Conservation (phyloP, 2,797 vertebrate species). For the Oreochromis mossambicus region DNA sequence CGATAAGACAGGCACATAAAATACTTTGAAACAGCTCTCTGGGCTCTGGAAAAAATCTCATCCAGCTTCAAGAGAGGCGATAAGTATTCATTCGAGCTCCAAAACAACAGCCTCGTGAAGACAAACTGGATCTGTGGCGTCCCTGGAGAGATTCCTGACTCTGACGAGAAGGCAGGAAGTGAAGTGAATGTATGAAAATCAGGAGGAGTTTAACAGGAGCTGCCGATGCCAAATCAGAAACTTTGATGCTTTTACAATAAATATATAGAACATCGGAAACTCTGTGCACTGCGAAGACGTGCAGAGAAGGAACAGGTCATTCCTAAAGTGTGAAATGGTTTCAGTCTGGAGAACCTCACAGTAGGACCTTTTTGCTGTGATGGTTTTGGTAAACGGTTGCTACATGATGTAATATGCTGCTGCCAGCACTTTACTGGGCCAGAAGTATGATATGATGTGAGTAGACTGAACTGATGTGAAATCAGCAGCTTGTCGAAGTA, state of each 20-base stretch:
- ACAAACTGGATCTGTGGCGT: neutral
- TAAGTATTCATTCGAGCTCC: neutral
- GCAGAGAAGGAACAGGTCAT: neutral
- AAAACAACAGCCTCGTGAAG: neutral
- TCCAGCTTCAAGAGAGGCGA: neutral
- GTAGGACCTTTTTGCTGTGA: neutral
- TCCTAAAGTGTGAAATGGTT: neutral
- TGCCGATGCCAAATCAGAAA: slow-evolving; percentile 6
- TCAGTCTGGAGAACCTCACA: neutral
- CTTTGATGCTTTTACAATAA: neutral
- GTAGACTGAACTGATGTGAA: neutral
- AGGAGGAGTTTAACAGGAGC: neutral
- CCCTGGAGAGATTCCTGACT: neutral
- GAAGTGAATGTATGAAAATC: neutral
- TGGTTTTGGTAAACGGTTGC: neutral
- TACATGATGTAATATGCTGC: neutral
- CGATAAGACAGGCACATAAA: neutral
- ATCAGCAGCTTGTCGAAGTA: neutral
- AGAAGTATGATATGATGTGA: neutral
- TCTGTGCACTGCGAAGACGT: neutral
- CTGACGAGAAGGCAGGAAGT: neutral
- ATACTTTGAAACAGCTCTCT: neutral
- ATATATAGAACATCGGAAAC: neutral
- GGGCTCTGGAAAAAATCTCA: neutral
- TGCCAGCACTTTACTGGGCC: neutral